phyloP scores from a whole-genome alignment of 2,888 invertebrate genomes.

The Tinea semifulvella region DNA sequence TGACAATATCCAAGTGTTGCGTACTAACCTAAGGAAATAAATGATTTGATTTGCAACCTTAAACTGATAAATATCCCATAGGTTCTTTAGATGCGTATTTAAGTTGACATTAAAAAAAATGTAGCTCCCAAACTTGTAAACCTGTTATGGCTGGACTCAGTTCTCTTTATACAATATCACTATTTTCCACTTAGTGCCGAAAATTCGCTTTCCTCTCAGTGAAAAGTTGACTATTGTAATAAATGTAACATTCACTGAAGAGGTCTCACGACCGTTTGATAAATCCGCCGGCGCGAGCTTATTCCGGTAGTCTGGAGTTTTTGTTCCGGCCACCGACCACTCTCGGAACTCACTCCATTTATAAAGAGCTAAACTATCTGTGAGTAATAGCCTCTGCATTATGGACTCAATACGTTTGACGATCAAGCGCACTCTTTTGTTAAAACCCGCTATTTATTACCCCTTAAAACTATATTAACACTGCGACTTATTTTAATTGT shows the following conservation, averaged over 20 bases:
- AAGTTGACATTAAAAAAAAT: too few species aligned
- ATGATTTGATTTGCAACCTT: too few species aligned
- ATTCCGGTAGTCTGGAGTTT: slow-evolving; percentile 27
- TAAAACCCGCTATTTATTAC: not conserved
- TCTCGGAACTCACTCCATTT: slow-evolving; percentile 34
- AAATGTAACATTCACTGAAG: slow-evolving; percentile 11
- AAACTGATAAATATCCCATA: too few species aligned
- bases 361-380: slow-evolving; percentile 34
- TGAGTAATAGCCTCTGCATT: slow-evolving; percentile 26
- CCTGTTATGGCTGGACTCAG: too few species aligned
- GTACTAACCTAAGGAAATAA: too few species aligned
- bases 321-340: slow-evolving; percentile 32
- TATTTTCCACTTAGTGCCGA: not conserved
- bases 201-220: not conserved
- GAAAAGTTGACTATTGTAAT: too few species aligned
- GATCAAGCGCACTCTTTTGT: slow-evolving; percentile 6
- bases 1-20: too few species aligned
- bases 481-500: too few species aligned
- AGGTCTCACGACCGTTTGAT: slow-evolving; percentile 20
- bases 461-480: too few species aligned
- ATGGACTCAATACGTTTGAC: slow-evolving; percentile 4
- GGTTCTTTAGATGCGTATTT: too few species aligned
- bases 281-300: slow-evolving; percentile 22
- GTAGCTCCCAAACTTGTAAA: too few species aligned
- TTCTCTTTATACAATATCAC: not conserved